These are phyloP conservation scores for Drosophila watanabei DNA, from an alignment of 1,140 invertebrate species.

Conservation along the genomic window DNA sequence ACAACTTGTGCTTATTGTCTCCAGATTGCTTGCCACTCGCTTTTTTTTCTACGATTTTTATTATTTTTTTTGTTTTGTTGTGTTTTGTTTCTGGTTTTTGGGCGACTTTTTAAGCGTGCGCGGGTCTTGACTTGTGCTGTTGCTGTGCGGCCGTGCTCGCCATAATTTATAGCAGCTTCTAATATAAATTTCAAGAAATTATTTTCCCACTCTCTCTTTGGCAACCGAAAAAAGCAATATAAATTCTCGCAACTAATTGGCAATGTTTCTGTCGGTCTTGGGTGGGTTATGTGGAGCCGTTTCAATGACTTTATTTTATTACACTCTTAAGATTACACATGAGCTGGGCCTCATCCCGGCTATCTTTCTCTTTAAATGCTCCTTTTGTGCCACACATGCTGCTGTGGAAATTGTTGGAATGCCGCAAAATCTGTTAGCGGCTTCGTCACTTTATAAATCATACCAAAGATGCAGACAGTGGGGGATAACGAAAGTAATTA, in stretches of 20 bases:
- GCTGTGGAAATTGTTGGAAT: constrained; percentile 66
- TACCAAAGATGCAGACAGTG: constrained; percentile 22
- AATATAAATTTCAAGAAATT: constrained; percentile 80
- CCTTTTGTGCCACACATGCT: constrained; percentile 53
- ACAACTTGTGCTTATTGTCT: constrained; percentile 71
- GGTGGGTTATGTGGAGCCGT: constrained; percentile 22
- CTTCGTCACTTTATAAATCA: constrained; percentile 79
- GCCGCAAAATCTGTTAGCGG: constrained; percentile 64
- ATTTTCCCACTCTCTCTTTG: constrained; percentile 39
- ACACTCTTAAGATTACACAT: constrained; percentile 50
- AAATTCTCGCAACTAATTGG: constrained; percentile 80
- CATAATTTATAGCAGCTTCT: constrained; percentile 75
- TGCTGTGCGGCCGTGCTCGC: constrained; percentile 4
- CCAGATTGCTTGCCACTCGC: constrained; percentile 48
- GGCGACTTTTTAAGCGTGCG: constrained; percentile 30
- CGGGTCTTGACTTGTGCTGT: constrained; percentile 13
- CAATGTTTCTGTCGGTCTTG: constrained; percentile 50
- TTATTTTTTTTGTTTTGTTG: not conserved
- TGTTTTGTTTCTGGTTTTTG: constrained; percentile 15
- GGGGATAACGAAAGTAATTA: not conserved
- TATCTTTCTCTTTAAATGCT: constrained; percentile 5
- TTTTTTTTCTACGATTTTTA: constrained; percentile 9
- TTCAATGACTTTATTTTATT: constrained; percentile 79
- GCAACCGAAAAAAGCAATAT: constrained; percentile 68
- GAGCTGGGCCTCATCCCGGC: not conserved